A percentile compares a stretch with the other conserved stretches of the same genome.
Conservation (phyloP, 2,113 vertebrate genomes). For the Bagarius yarrelli region DNA sequence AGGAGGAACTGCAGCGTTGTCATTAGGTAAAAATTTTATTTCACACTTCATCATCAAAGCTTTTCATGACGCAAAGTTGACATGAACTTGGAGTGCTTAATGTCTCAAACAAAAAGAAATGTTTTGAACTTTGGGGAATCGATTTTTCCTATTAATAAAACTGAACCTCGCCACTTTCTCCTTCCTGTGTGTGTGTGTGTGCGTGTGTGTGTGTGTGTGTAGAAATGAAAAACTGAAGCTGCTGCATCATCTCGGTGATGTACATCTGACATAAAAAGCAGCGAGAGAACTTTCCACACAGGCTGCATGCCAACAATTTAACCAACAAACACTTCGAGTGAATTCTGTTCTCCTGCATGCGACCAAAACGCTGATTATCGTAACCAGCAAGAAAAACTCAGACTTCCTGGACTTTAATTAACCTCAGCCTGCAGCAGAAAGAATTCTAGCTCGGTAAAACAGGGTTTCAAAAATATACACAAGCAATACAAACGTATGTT, state of each 20-base stretch:
- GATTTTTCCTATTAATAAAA: background rate
- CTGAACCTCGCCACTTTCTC: background rate
- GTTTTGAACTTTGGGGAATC: background rate
- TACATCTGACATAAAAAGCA: background rate
- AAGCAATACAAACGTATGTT: background rate
- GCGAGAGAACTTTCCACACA: constrained; percentile 9
- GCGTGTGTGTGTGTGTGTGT: too few relatives aligned
- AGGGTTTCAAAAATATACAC: background rate
- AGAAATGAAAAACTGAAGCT: background rate
- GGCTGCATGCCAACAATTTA: background rate
- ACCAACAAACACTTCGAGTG: background rate
- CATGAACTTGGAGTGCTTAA: background rate
- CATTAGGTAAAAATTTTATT: background rate
- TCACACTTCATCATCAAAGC: background rate
- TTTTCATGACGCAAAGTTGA: background rate
- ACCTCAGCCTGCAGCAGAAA: background rate
- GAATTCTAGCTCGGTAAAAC: too few relatives aligned
- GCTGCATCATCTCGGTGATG: constrained; percentile 33
- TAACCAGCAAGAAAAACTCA: too few relatives aligned
- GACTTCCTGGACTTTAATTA: background rate
- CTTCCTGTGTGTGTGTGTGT: constrained; percentile 21
- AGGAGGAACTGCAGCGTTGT: background rate
- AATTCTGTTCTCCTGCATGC: background rate
- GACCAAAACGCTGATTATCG: background rate
- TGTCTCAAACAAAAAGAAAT: background rate